Conservation (phyloP, 1,140 invertebrate species). For the Brachystomella parvula region DNA sequence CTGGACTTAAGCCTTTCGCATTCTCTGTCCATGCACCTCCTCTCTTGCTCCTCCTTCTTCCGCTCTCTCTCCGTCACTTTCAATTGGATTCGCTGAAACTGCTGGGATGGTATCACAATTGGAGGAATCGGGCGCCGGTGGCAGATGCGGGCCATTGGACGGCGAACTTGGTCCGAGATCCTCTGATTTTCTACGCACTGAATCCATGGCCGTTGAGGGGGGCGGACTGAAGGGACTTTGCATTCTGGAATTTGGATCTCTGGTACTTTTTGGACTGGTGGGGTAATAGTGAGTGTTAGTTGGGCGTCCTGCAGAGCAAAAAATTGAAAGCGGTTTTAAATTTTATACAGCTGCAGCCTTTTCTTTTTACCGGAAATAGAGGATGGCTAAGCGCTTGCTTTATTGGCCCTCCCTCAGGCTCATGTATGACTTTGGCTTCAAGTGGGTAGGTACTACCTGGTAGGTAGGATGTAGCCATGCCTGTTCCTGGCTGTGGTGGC, state of each 20-base stretch:
- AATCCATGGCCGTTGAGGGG: constrained; percentile 23
- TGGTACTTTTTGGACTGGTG: constrained; percentile 17
- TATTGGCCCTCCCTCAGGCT: not conserved
- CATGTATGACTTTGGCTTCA: not conserved
- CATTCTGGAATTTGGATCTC: constrained; percentile 28
- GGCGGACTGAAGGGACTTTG: constrained; percentile 1
- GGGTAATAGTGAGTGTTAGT: constrained; percentile 18
- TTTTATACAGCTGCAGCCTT: not conserved
- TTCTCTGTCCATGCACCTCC: constrained; percentile 10
- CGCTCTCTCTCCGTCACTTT: constrained; percentile 21
- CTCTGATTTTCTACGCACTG: constrained; percentile 33
- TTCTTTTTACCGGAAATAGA: not conserved
- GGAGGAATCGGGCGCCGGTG: constrained; percentile 26
- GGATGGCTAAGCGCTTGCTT: not conserved
- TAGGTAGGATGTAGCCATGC: not conserved
- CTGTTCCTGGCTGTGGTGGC: not conserved
- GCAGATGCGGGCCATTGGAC: constrained; percentile 33
- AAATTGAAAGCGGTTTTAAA: not conserved
- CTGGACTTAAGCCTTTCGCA: constrained; percentile 19
- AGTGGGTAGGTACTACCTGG: not conserved
- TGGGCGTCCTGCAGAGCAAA: constrained; percentile 16
- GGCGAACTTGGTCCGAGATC: constrained; percentile 34
- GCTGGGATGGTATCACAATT: constrained; percentile 21
- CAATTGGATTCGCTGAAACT: constrained; percentile 23
- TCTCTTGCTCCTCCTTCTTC: constrained; percentile 4